Base-by-base conservation (phyloP, 2,797 vertebrate genomes). In the Pseudocheirus occidentalis region DNA sequence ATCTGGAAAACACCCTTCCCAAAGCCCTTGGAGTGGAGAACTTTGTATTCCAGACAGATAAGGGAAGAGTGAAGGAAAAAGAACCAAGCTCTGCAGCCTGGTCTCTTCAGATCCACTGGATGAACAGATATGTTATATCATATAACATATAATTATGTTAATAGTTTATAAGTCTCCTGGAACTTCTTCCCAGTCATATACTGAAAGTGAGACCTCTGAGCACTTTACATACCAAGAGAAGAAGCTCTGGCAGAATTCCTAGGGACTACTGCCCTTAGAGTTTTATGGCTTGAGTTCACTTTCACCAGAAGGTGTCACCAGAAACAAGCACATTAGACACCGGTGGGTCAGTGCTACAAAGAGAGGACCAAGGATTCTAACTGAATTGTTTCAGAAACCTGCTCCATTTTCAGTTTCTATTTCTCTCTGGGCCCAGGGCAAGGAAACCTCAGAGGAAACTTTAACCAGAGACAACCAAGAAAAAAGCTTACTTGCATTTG, bases 281-380 rank as follows among this genome's bases (percentile, higher is more conserved):
- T 73, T 96, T 53, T n/a, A 59, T 34, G 53, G 54, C 9, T 1
- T 55, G 53, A 53, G 28, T 56, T 55, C 40, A 50, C 56, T 0
- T 94, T 31, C 40, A 93, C 98, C 97, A 97, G 96, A 95, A 97
- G 98, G 96, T 97, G 98, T 94, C 97, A 0, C 40, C 81, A 96
- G 89, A 98, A 95, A 96, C 96, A 95, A 96, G 92, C 27, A 59
- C 90, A 95, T 96, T 62, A 59, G 54, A 53, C 50, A 13, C 0
- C 0, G 29, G 28, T 16, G n/a, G 54, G 52, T 54, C 90, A 90
- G 3, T 34, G 28, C 31, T 18, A 56, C 58, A 91, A 3, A 11
- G 58, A 34, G 87, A 52, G 1, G 12, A 50, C n/a, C 50, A 87
- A 87, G 40, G 73, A 87, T 50, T 87, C 21, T 0, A 46, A 24